Evolutionary conservation across 2,888 invertebrate genomes (phyloP).

Genomic region (Eilema griseolum): DNA sequence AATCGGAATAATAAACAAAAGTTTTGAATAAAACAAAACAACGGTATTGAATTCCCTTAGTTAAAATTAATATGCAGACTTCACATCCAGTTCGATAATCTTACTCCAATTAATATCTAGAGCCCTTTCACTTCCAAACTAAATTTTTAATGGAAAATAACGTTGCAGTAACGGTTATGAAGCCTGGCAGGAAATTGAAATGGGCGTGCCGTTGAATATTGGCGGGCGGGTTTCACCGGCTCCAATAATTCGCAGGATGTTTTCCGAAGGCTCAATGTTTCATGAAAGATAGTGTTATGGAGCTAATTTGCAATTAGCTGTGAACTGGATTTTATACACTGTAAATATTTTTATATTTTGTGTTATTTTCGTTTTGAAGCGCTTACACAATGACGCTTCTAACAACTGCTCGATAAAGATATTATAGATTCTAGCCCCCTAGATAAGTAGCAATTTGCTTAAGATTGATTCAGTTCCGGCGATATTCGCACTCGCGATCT

Average conservation of each 20-base stretch:
- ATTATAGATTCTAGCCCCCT: background rate
- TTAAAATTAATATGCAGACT: background rate
- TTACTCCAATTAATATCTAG: constrained; percentile 36
- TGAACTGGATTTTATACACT: background rate
- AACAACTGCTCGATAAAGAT: background rate
- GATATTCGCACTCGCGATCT: too few relatives aligned
- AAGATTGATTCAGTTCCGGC: too few relatives aligned
- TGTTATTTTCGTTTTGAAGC: background rate
- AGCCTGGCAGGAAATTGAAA: constrained; percentile 82
- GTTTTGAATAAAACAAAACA: background rate
- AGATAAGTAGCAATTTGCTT: too few relatives aligned
- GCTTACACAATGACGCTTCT: background rate
- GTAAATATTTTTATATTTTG: background rate
- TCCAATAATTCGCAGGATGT: constrained; percentile 77
- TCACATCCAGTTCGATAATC: constrained; percentile 25
- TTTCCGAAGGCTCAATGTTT: constrained; percentile 58
- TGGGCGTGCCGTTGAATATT: constrained; percentile 79
- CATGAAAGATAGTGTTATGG: constrained; percentile 30
- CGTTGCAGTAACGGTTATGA: constrained; percentile 63
- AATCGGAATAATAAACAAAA: background rate
- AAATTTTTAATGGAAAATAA: constrained; percentile 51
- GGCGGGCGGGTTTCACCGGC: constrained; percentile 67
- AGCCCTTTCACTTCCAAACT: constrained; percentile 47
- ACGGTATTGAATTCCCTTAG: background rate
- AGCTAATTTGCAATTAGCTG: constrained; percentile 13